Base-by-base conservation (phyloP, 2,113 vertebrate genomes). In the Nyctibius bracteatus region DNA sequence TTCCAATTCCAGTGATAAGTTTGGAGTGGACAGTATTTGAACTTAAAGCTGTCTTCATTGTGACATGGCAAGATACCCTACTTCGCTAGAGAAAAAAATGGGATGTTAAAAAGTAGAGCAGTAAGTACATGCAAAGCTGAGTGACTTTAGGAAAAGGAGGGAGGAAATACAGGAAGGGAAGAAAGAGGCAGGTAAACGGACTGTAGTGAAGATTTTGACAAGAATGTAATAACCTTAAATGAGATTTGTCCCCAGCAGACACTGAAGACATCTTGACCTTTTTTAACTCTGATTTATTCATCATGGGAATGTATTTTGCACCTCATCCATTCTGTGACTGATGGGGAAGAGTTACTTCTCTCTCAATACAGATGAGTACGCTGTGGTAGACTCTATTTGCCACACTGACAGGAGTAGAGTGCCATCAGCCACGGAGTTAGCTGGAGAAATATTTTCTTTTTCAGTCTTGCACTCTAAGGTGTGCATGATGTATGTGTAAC, bases 381-480 rank as follows among this genome's bases (percentile, higher is more conserved):
- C 75, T 82, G 31, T 92, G 73, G 91, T 94, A 92, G 90, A 96
- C 95, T 97, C 92, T 73, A 92, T 97, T 97, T 96, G 91, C 96
- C 82, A 92, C 59, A 44, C 33, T 97, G 96, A 94, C 92, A 96
- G 88, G 89, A 96, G 80, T 80, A 94, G 65, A 89, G 90, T 58
- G 73, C 94, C 85, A 75, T 96, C 89, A 95, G 59, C 90, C 75
- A 75, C 68, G 58, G 75, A 84, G 71, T 44, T 89, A 92, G 67
- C 43, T 85, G 70, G 83, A 89, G 66, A 97, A 97, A 87, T 94
- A 89, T 75, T 97, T 96, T 94, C 31, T 27, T 96, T 95, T 88
- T 91, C 68, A 73, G 44, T 81, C 87, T 84, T 84, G 49, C 22
- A 16, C 27, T 85, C 68, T n/a, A 86, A 84, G 11, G 1, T 71